Base-by-base conservation (phyloP, 2,888 invertebrate species). In the Polymixis lichenea region DNA sequence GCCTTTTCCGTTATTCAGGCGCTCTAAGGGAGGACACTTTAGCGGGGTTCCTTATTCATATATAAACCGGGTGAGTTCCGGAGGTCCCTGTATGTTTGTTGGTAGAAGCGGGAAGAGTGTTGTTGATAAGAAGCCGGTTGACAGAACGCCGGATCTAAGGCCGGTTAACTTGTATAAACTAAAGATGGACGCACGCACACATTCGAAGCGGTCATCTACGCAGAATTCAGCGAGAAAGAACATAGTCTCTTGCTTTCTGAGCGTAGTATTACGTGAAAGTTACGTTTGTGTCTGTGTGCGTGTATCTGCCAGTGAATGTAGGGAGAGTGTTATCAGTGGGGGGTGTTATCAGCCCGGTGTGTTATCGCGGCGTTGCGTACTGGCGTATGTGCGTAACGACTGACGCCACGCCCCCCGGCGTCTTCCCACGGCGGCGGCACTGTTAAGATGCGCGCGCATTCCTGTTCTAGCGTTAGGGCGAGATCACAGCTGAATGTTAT, bases 391-490 rank as follows among this genome's bases (percentile, higher is more conserved):
- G 95, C 95, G 95, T 95, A 94, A 94, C 93, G 90, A 91, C 91
- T 86, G 88, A 85, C 87, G 90, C 95, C 95, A 95, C 95, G 94
- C 95, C 96, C 92, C 95, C 95, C 91, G 87, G 89, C 90, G 90
- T 94, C 94, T 95, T 94, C 91, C 87, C 89, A 86, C 88, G 87
- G 86, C 86, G 89, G 88, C 88, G 89, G 88, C 87, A 85, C 86
- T 90, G 90, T 89, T 90, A 91, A 91, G 93, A 92, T 96, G 96
- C 96, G 96, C 96, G 96, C 96, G 96, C 96, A 96, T 89, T 93
- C 87, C 89, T 88, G 90, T 90, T 91, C 89, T 89, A 76, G 77
- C 77, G 80, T 95, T 92, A 95, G 90, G 96, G 91, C 87, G 86
- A 90, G 93, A 85, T 90, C 92, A 95, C 92, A 95, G 78, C 86